Conservation (phyloP, 2,113 vertebrate species). For the Crotalus helleri region DNA sequence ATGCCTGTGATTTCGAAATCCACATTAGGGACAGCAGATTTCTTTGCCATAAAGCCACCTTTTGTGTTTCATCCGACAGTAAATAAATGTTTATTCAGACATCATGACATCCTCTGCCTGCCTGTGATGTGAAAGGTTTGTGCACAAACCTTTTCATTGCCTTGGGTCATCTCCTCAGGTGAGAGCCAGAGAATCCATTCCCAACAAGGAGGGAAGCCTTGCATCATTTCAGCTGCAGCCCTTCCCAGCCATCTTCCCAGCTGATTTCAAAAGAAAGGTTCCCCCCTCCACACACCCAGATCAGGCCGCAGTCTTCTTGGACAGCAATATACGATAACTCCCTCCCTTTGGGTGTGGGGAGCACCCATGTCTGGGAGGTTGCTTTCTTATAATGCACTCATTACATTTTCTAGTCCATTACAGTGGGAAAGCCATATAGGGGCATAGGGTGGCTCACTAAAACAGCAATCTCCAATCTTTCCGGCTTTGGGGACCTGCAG, state of each 20-base stretch:
- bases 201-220: not conserved
- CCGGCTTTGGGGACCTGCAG: too few species aligned
- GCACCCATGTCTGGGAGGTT: not conserved
- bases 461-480: too few species aligned
- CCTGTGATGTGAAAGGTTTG: not conserved
- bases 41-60: not conserved
- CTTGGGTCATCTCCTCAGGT: not conserved
- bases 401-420: not conserved
- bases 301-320: not conserved
- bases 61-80: not conserved
- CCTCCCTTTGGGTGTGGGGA: not conserved
- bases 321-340: not conserved
- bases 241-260: not conserved
- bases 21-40: constrained; percentile 23
- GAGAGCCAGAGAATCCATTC: not conserved
- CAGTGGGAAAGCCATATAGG: not conserved
- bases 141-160: not conserved
- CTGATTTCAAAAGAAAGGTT: not conserved
- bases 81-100: constrained; percentile 23
- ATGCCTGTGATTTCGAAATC: constrained; percentile 4
- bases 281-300: not conserved
- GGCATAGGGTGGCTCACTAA: not conserved
- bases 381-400: not conserved
- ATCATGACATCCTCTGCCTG: not conserved
- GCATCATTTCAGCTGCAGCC: not conserved